These are phyloP conservation scores for Aphelocoma coerulescens DNA, from an alignment of 2,113 vertebrate species.

Conservation along the genomic window DNA sequence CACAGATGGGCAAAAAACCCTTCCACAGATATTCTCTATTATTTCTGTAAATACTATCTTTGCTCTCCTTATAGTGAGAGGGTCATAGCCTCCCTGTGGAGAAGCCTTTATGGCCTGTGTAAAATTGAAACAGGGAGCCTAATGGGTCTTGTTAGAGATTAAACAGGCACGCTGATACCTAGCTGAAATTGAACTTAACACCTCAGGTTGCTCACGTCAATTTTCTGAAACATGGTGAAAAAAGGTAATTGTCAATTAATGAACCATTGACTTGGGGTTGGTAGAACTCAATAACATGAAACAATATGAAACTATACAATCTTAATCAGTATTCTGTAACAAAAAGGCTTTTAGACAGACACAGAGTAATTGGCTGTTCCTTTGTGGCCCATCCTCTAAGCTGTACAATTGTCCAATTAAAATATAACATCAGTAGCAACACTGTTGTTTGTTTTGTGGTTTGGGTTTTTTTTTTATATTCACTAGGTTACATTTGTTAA, in stretches of 20 bases:
- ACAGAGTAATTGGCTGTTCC: constrained; percentile 71
- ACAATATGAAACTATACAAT: constrained; percentile 64
- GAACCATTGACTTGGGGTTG: constrained; percentile 54
- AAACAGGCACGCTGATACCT: constrained; percentile 53
- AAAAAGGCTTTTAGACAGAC: constrained; percentile 60
- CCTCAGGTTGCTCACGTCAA: constrained; percentile 50
- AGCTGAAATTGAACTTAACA: constrained; percentile 68
- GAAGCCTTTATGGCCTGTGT: not conserved
- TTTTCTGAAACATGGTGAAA: constrained; percentile 69
- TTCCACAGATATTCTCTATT: not conserved
- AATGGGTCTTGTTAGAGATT: constrained; percentile 64
- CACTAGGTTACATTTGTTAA: constrained; percentile 54
- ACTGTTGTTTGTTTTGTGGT: constrained; percentile 43
- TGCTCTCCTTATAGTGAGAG: not conserved
- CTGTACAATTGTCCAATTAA: constrained; percentile 70
- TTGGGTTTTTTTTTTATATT: not conserved
- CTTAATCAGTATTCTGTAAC: constrained; percentile 64
- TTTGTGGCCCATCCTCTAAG: constrained; percentile 45
- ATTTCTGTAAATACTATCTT: constrained; percentile 9
- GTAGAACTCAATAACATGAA: constrained; percentile 71
- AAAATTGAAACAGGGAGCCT: constrained; percentile 53
- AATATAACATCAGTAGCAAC: constrained; percentile 56
- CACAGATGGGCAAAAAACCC: not conserved
- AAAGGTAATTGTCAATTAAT: constrained; percentile 80
- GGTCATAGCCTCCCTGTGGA: constrained; percentile 10